Evolutionary conservation across 2,113 vertebrate species (phyloP).

Genomic region (Cephalopholis sonnerati): DNA sequence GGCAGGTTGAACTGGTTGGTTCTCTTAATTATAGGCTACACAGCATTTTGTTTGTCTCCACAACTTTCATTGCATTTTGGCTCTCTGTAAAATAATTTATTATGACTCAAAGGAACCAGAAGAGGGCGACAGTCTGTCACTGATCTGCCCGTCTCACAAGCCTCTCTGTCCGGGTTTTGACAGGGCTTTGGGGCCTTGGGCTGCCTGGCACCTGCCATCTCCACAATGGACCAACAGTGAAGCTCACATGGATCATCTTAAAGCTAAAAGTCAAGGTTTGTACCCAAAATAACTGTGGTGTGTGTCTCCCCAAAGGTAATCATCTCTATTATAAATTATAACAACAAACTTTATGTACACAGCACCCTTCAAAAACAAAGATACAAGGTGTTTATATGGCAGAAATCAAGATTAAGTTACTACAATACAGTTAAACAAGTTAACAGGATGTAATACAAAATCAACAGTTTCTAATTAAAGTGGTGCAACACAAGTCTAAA

Average conservation of each 20-base stretch:
- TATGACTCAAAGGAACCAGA: slow-evolving; percentile 16
- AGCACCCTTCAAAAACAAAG: not conserved
- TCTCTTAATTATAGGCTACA: not conserved
- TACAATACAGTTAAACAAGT: not conserved
- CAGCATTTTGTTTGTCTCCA: not conserved
- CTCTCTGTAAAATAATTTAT: not conserved
- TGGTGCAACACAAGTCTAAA: not conserved
- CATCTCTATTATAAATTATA: not conserved
- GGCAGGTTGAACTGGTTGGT: not conserved
- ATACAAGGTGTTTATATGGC: not conserved
- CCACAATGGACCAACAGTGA: not conserved
- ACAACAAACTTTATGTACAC: not conserved
- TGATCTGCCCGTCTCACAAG: not conserved
- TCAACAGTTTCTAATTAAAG: no score
- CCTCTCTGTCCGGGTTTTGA: not conserved
- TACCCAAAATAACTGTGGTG: not conserved
- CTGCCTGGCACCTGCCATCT: slow-evolving; percentile 37
- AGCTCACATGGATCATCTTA: not conserved
- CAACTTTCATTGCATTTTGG: not conserved
- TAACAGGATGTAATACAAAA: no score
- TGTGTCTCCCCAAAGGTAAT: not conserved
- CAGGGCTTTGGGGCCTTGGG: not conserved
- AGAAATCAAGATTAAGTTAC: not conserved
- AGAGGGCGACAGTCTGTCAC: slow-evolving; percentile 58
- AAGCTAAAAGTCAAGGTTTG: not conserved